Evolutionary conservation across 2,113 vertebrate genomes (phyloP).

Genomic region (Terrapene triunguis): DNA sequence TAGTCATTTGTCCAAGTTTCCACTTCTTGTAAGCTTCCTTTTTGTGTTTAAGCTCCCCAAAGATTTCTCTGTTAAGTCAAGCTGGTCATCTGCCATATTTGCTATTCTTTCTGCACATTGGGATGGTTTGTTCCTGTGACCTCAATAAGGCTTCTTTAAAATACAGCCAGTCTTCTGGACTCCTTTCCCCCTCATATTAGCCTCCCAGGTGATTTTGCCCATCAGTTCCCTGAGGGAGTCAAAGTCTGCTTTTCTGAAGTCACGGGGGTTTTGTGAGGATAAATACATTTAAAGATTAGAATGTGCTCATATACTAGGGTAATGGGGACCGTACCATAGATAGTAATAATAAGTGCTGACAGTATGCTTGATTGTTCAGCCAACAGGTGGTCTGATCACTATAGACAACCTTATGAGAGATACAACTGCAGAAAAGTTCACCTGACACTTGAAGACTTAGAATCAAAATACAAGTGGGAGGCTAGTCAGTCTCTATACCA

Average conservation of each 20-base stretch:
- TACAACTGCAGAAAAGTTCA: not conserved
- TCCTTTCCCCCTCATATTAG: too few species aligned
- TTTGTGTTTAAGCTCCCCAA: too few species aligned
- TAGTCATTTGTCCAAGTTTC: too few species aligned
- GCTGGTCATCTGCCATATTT: too few species aligned
- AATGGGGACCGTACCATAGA: not conserved
- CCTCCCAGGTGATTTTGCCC: too few species aligned
- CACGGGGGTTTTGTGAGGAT: not conserved
- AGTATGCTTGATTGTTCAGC: not conserved
- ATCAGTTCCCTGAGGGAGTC: too few species aligned
- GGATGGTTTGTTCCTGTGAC: too few species aligned
- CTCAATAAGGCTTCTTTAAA: too few species aligned
- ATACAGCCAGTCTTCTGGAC: too few species aligned
- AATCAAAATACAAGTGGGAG: not conserved
- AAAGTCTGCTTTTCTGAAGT: not conserved
- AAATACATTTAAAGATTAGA: not conserved
- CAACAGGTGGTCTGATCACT: not conserved
- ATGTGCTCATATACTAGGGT: not conserved
- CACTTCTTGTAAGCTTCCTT: too few species aligned
- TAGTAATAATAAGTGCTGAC: fast-evolving
- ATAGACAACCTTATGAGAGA: not conserved
- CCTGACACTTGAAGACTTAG: not conserved
- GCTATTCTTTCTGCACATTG: too few species aligned
- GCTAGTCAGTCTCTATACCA: fast-evolving
- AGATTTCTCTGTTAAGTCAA: too few species aligned